phyloP scores from a whole-genome alignment of 2,797 vertebrate genomes.

The Enteromius argenteus region DNA sequence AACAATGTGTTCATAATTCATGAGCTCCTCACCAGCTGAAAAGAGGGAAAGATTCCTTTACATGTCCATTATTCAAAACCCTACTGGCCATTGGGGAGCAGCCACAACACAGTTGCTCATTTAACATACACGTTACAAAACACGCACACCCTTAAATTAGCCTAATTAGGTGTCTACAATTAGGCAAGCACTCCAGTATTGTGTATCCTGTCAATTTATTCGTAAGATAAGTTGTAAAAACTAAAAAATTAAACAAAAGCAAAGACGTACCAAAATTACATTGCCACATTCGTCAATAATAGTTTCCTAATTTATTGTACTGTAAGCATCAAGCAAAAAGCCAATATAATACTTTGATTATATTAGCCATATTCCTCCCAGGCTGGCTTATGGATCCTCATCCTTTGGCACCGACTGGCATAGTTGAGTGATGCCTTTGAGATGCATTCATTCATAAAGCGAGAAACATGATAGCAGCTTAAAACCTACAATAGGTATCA shows the following conservation, averaged over 20 bases:
- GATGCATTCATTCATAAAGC: slow-evolving; percentile 53
- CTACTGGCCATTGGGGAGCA: slow-evolving; percentile 12
- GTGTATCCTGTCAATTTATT: slow-evolving; percentile 9
- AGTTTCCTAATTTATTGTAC: background rate
- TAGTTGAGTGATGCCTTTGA: slow-evolving; percentile 52
- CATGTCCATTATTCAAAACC: slow-evolving; percentile 74
- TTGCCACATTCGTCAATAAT: slow-evolving; percentile 4
- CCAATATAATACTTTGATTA: background rate
- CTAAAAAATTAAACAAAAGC: background rate
- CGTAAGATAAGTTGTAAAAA: slow-evolving; percentile 4
- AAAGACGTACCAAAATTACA: background rate
- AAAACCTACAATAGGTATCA: slow-evolving; percentile 51
- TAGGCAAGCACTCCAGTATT: background rate
- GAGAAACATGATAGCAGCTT: slow-evolving; percentile 55
- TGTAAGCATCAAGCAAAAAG: background rate
- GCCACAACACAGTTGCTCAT: slow-evolving; percentile 46
- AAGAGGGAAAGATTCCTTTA: slow-evolving; percentile 79
- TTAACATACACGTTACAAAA: slow-evolving; percentile 43
- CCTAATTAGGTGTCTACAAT: slow-evolving; percentile 15
- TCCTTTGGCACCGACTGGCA: slow-evolving; percentile 57
- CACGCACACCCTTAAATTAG: slow-evolving; percentile 8
- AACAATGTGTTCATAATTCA: slow-evolving; percentile 83
- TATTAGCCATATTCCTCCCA: slow-evolving; percentile 11
- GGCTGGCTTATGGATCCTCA: background rate
- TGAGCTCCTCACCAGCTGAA: slow-evolving; percentile 66